These are phyloP conservation scores for Scaptodrosophila lebanonensis DNA, from an alignment of 1,140 invertebrate species.

Conservation along the genomic window DNA sequence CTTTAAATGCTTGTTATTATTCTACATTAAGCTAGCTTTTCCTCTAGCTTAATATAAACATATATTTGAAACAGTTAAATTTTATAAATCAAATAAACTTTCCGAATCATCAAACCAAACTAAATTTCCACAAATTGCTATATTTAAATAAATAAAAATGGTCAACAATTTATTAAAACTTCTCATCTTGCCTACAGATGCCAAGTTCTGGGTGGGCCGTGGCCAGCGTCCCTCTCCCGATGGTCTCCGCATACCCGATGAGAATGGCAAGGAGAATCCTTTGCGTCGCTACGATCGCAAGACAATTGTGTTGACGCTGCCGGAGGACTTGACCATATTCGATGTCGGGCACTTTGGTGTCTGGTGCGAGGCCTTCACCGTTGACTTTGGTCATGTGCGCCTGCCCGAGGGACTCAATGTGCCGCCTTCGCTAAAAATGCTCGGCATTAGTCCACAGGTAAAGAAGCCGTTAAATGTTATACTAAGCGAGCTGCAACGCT, in stretches of 20 bases:
- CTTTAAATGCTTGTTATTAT: too few relatives aligned
- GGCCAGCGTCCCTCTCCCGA: conserved; percentile 87
- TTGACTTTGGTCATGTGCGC: conserved; percentile 91
- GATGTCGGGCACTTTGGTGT: conserved; percentile 91
- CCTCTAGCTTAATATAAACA: too few relatives aligned
- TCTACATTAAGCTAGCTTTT: too few relatives aligned
- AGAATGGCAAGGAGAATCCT: conserved; percentile 90
- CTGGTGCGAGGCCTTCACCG: conserved; percentile 92
- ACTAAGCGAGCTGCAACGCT: conserved; percentile 64
- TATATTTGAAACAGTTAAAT: too few relatives aligned
- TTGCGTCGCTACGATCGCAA: conserved; percentile 88
- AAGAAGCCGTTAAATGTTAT: conserved; percentile 74
- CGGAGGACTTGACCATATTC: conserved; percentile 87
- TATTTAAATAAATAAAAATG: too few relatives aligned
- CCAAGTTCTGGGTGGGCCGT: conserved; percentile 92
- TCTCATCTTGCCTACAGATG: conserved; percentile 80
- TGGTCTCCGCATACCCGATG: conserved; percentile 89
- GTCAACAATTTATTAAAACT: too few relatives aligned
- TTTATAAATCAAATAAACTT: too few relatives aligned
- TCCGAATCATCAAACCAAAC: too few relatives aligned
- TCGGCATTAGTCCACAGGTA: conserved; percentile 95
- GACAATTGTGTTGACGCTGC: conserved; percentile 91
- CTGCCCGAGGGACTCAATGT: conserved; percentile 87
- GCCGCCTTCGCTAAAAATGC: conserved; percentile 93
- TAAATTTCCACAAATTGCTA: too few relatives aligned